Evolutionary conservation across 2,888 invertebrate species (phyloP), one percentile per base, ranked within the genome.

Genomic region (Napeogenes sylphis): DNA sequence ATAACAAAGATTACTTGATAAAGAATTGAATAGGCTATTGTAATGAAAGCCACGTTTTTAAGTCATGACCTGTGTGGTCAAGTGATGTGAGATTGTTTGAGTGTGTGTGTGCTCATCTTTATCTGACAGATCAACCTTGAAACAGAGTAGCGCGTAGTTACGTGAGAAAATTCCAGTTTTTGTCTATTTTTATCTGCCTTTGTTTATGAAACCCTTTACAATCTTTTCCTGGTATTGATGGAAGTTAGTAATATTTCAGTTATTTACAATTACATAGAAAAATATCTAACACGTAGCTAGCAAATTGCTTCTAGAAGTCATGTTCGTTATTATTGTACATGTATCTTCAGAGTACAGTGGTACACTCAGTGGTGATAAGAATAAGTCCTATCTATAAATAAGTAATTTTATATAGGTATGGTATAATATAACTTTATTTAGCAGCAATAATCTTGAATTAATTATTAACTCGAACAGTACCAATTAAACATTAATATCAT

Each of bases 31-130:
- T 59, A 62, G 70, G 64, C 65, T 67, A 66, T 75, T 73, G 80
- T 77, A 76, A 77, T 71, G 68, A 61, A 64, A 70, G 68, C 73
- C 78, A 76, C 76, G 77, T 79, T 70, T 63, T 66, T 61, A 56
- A 68, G 75, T 76, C 80, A 80, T 81, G 85, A 83, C 80, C 81
- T 73, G 71, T 75, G 71, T 78, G 84, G 84, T 79, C 85, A 83
- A 79, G 78, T 78, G 55, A 56, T 58, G 56, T 62, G 55, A 55
- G 51, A 51, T 77, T 74, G 76, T 71, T 64, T 65, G 64, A 79
- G 78, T 72, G 77, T 74, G 71, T 75, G 73, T 73, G 64, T 69
- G 65, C 71, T 71, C 78, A 83, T 84, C 82, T 78, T 70, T 68
- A 64, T 67, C 64, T 47, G 8, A 30, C 56, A 63, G 60, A 85